Base-by-base conservation (phyloP, 2,888 invertebrate genomes). In the Punctoribates punctum region DNA sequence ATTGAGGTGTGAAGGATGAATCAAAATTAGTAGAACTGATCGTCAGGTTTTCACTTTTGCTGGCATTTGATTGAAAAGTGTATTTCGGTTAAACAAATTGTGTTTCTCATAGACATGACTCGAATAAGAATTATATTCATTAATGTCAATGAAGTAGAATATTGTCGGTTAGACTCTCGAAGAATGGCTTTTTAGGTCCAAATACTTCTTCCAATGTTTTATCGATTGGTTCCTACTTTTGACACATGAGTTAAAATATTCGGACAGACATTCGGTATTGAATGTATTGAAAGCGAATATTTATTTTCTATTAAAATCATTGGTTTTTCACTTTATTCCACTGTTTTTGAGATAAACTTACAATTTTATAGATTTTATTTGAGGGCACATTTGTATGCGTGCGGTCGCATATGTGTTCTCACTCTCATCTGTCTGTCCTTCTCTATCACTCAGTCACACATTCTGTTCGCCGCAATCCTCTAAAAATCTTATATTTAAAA, bases 311-410 rank as follows among this genome's bases (percentile, higher is more conserved):
- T 17, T 17, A 17, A 42, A 6, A 42, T 42, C 9, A 54, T 20
- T 54, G 54, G 1, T 20, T 54, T 15, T 62, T 62, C 23, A 54
- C 23, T 54, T 6, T 54, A 20, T 54, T 54, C 23, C 6, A 54
- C 54, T 54, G 8, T 20, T 20, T 2, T 54, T 54, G 17, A 67
- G 38, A 67, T 38, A 20, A 38, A 29, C 67, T 34, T 38, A 38
- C 34, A 42, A 20, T 67, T 60, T 62, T 29, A 62, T 62, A 62
- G 38, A 67, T 67, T 67, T 67, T 67, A 67, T 67, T 67, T 67
- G 15, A 17, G 20, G 1, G 34, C 67, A 67, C 67, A 67, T 67
- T 67, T 67, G 67, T 67, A 67, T 67, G 34, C 67, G 67, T 67
- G 67, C 38, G 4, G 20, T 67, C 20, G 67, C 67, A 67, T 67